Evolutionary conservation across 2,113 vertebrate genomes (phyloP), one percentile per base, ranked within the genome.

Genomic region (Bothrops jararaca): DNA sequence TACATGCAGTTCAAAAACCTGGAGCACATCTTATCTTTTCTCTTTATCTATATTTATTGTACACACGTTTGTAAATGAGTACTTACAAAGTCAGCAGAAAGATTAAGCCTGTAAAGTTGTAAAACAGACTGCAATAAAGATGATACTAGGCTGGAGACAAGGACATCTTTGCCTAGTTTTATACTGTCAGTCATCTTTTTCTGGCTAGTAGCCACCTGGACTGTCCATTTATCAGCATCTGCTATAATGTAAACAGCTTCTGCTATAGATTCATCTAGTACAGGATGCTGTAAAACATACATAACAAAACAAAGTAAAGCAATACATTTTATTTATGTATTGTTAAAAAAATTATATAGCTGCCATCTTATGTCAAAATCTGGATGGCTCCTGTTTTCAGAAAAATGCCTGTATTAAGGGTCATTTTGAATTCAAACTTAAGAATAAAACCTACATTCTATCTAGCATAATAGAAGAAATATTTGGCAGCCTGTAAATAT

Each of bases 161-260:
- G 92, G 86, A 98, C 98, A 1, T 99, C 98, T 88, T 98, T 98
- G 94, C 98, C 98, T 34, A 98, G 95, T 57, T 98, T 98, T 90
- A 95, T 93, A n/a, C 50, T 95, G 91, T 99, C 98, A 88, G 91
- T 94, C 93, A 96, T 94, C 5, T 97, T 98, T 86, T 98, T 97
- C 97, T 98, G 98, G 95, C 98, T 99, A 0, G 98, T 98, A 90
- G 98, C 98, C 88, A 99, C 97, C 95, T 98, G 98, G 4, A 99
- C 98, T 0, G 97, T 98, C 97, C 98, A 98, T 93, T 97, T 98
- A 93, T 99, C 98, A 0, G 98, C 98, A 95, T 99, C 98, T 85
- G 98, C 98, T 85, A 99, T 97, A 93, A 99, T 98, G 89, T 98
- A 99, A 92, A 98, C 95, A 0, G 98, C 98, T 96, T 99, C 98